These are phyloP conservation scores for Mastomys coucha DNA, from an alignment of 2,113 vertebrate species.

Conservation along the genomic window DNA sequence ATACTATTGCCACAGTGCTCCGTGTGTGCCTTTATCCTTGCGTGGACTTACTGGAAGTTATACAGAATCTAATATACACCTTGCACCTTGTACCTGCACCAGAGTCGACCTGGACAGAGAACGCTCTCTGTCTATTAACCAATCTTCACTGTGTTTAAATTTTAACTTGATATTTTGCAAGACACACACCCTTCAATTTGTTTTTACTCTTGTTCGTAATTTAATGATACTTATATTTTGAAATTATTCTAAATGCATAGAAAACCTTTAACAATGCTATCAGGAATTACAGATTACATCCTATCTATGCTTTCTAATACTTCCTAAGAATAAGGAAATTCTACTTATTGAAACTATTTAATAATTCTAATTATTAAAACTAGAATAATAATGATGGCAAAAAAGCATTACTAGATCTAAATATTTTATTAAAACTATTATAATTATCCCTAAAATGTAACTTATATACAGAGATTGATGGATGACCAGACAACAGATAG, in stretches of 20 bases:
- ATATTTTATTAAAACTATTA: neutral
- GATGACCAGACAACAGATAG: neutral
- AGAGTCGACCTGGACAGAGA: conserved; percentile 62
- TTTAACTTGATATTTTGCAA: conserved; percentile 43
- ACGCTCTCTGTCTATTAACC: neutral
- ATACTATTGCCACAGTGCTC: conserved; percentile 47
- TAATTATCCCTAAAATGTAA: neutral
- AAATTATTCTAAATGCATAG: conserved; percentile 19
- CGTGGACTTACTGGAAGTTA: conserved; percentile 81
- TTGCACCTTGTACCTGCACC: conserved; percentile 52
- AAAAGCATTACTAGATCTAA: neutral
- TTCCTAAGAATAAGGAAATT: conserved; percentile 42
- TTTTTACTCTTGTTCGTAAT: neutral
- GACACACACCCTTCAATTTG: neutral
- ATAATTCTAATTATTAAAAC: neutral
- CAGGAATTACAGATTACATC: neutral
- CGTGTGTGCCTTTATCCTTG: rapidly evolving
- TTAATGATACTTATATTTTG: conserved; percentile 31
- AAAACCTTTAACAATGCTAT: neutral
- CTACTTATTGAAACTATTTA: neutral
- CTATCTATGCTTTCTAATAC: neutral
- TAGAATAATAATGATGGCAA: neutral
- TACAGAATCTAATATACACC: neutral
- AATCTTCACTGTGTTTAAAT: neutral
- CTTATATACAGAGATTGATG: neutral